Evolutionary conservation across 2,888 invertebrate genomes (phyloP).

Genomic region (Tipula helvola): DNA sequence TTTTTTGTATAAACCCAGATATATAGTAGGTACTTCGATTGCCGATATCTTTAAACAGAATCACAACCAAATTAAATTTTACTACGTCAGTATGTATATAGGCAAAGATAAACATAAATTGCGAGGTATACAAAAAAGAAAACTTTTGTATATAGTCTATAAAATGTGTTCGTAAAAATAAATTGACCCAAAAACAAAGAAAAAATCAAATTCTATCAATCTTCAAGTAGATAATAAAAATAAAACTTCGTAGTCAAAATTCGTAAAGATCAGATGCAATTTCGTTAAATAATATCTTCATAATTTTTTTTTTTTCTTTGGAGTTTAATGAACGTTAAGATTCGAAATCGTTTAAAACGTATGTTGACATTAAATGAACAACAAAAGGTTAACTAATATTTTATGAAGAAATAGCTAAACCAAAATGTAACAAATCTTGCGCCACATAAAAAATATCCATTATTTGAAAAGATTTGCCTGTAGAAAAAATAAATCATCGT

Average conservation of each 20-base stretch:
- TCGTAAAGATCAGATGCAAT: no score
- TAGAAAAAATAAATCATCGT: not conserved
- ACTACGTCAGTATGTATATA: not conserved
- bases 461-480: not conserved
- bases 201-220: not conserved
- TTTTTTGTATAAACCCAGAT: no score
- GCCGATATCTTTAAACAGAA: not conserved
- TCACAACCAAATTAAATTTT: not conserved
- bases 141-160: not conserved
- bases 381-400: not conserved
- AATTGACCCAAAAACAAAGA: not conserved
- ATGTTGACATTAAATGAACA: not conserved
- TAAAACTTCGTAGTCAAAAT: not conserved
- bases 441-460: not conserved
- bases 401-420: not conserved
- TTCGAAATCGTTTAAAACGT: not conserved
- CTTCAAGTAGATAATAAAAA: not conserved
- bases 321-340: not conserved
- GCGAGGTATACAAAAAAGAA: not conserved
- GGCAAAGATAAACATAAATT: not conserved
- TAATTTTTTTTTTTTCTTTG: not conserved
- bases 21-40: not conserved
- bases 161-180: not conserved
- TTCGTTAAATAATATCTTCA: no score
- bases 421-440: not conserved